Percentiles rank a stretch among this genome's conserved stretches.
Conservation (phyloP, 2,888 invertebrate genomes). For the Microplitis deprimator region DNA sequence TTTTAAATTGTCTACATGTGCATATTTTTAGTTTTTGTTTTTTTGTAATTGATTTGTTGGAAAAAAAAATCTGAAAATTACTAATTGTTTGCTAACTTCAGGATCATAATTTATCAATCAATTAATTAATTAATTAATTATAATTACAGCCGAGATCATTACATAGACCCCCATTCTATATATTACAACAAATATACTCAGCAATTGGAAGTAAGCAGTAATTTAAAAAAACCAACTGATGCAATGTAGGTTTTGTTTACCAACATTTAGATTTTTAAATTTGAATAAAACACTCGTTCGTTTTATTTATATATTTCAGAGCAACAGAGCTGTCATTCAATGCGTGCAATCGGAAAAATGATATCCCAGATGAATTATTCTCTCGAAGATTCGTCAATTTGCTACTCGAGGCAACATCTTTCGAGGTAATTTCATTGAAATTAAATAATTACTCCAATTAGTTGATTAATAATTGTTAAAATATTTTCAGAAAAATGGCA, state of each 20-base stretch:
- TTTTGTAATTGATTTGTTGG: too few relatives aligned
- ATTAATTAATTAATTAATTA: background rate
- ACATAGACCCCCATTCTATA: conserved; percentile 59
- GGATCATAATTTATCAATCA: background rate
- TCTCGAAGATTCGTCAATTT: conserved; percentile 58
- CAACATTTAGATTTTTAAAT: too few relatives aligned
- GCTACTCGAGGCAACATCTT: conserved; percentile 53
- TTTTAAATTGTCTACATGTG: too few relatives aligned
- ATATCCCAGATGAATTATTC: conserved; percentile 53
- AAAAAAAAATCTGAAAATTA: too few relatives aligned
- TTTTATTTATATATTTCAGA: background rate
- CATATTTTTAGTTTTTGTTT: too few relatives aligned
- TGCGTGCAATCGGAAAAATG: conserved; percentile 29
- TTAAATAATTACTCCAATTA: too few relatives aligned
- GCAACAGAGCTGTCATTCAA: background rate
- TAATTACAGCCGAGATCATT: background rate
- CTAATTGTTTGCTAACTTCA: too few relatives aligned
- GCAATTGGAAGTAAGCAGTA: conserved; percentile 5
- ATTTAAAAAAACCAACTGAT: background rate
- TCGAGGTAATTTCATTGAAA: conserved; percentile 49
- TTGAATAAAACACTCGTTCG: too few relatives aligned
- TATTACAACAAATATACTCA: conserved; percentile 50
- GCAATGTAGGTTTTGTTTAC: too few relatives aligned
- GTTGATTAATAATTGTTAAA: too few relatives aligned
- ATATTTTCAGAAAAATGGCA: conserved; percentile 47